phyloP scores from a whole-genome alignment of 2,113 vertebrate genomes.

The Ictalurus punctatus region DNA sequence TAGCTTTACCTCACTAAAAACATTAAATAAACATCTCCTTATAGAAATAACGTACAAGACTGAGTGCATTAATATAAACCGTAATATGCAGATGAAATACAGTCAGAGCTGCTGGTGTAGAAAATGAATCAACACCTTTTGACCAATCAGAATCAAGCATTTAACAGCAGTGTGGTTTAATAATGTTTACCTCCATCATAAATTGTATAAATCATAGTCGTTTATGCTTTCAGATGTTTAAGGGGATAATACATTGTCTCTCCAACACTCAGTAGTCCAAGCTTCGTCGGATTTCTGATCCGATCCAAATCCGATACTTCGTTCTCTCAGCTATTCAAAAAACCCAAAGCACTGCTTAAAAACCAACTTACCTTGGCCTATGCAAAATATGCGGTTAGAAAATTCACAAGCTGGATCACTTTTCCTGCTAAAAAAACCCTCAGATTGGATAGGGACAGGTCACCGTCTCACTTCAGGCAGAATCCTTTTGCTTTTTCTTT shows the following conservation, averaged over 20 bases:
- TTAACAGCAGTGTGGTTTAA: not conserved
- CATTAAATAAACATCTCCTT: not conserved
- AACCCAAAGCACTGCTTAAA: conserved; percentile 14
- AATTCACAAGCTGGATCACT: conserved; percentile 5
- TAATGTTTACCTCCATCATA: not conserved
- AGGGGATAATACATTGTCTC: not conserved
- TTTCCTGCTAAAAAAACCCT: not conserved
- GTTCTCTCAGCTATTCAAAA: not conserved
- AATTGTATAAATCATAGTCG: not conserved
- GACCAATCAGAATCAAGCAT: not conserved
- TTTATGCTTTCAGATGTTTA: not conserved
- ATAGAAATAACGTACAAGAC: not conserved
- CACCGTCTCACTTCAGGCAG: not conserved
- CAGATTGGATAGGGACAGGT: not conserved
- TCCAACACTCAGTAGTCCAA: too few species aligned
- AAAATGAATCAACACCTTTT: not conserved
- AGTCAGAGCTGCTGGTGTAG: too few species aligned
- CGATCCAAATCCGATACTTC: not conserved
- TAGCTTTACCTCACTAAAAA: not conserved
- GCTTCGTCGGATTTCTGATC: not conserved
- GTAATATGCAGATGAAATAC: too few species aligned
- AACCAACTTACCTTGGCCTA: conserved; percentile 18
- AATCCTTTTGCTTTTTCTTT: not conserved
- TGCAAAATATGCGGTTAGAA: conserved; percentile 29
- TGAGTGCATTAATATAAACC: not conserved